Percentiles rank a stretch among this genome's conserved stretches.
Evolutionary conservation across 2,888 invertebrate species (phyloP).

Genomic region (Phasia obesa): DNA sequence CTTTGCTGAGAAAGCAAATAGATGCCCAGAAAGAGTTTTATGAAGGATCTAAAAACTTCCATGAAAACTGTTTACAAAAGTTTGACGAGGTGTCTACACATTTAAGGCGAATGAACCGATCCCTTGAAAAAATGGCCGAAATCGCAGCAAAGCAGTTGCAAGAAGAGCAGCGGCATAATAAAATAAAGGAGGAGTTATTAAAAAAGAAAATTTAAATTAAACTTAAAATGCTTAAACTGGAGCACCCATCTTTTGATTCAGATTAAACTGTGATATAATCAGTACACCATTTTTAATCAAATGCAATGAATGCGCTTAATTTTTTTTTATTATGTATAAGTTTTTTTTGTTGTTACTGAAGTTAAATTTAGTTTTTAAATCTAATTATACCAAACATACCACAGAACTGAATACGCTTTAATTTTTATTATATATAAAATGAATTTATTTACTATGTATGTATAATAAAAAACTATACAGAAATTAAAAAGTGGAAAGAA

Average conservation of each 20-base stretch:
- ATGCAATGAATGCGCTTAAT: background rate
- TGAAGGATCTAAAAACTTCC: background rate
- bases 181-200: background rate
- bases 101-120: too few relatives aligned
- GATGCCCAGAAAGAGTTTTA: too few relatives aligned
- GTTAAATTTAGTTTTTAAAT: background rate
- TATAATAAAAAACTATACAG: background rate
- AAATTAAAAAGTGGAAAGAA: background rate
- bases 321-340: background rate
- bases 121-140: constrained; percentile 13
- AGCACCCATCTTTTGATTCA: background rate
- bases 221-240: background rate
- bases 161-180: constrained; percentile 3
- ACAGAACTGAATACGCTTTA: constrained; percentile 16
- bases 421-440: constrained; percentile 15
- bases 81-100: background rate
- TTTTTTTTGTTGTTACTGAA: background rate
- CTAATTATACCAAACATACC: too few relatives aligned
- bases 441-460: background rate
- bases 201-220: constrained; percentile 13
- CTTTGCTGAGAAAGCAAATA: too few relatives aligned
- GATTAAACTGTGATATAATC: background rate
- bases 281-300: background rate
- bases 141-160: background rate
- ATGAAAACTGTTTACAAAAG: background rate